Evolutionary conservation across 2,113 vertebrate species (phyloP).

Genomic region (Hydrochoerus hydrochaeris): DNA sequence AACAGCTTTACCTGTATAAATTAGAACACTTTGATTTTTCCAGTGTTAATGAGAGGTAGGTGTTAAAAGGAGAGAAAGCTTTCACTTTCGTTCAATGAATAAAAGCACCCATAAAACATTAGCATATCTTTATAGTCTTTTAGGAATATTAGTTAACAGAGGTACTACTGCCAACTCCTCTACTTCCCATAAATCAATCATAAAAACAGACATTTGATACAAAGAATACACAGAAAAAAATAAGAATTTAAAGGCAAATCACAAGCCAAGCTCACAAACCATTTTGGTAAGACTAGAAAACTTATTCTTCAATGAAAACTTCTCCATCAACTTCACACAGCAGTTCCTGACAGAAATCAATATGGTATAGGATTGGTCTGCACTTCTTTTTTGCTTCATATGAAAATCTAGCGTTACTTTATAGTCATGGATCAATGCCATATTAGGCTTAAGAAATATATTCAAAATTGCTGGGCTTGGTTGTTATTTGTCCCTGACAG

Average conservation of each 20-base stretch:
- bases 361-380: neutral
- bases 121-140: neutral
- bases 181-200: neutral
- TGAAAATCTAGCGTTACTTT: neutral
- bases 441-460: neutral
- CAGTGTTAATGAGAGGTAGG: neutral
- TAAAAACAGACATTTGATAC: neutral
- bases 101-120: neutral
- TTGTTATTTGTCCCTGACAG: neutral
- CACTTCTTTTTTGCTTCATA: neutral
- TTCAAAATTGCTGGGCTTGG: neutral
- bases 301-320: neutral
- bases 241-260: neutral
- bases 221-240: neutral
- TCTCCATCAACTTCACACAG: neutral
- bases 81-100: neutral
- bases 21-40: constrained; percentile 26
- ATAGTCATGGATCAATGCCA: neutral
- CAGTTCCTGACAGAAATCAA: neutral
- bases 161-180: neutral
- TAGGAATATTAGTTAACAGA: neutral
- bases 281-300: neutral
- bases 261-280: neutral
- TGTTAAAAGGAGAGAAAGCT: constrained; percentile 11
- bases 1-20: neutral